Percentiles rank a stretch among this genome's conserved stretches.
phyloP scores from a whole-genome alignment of 37 sponge, comb jelly and placozoan species.

The Theonella swinhoei region DNA sequence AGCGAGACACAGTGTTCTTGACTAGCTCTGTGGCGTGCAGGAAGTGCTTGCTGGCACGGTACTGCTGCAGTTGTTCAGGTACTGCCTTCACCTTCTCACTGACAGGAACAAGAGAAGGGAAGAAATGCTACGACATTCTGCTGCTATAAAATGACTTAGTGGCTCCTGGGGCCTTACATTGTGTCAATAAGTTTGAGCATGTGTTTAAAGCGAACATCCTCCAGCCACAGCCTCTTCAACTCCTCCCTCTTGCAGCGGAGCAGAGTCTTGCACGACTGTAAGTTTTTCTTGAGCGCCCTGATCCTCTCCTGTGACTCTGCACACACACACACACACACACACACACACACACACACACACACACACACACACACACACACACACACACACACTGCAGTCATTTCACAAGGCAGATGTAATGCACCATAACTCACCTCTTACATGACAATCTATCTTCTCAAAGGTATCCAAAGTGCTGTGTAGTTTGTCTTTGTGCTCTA shows the following conservation, averaged over 20 bases:
- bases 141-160: not conserved
- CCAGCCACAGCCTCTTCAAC: slow-evolving; percentile 87
- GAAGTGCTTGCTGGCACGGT: slow-evolving; percentile 68
- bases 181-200: slow-evolving; percentile 77
- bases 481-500: slow-evolving; percentile 74
- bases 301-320: slow-evolving; percentile 65
- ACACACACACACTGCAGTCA: too few relatives aligned
- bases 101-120: not conserved
- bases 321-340: too few relatives aligned
- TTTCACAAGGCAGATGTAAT: too few relatives aligned
- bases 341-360: slow-evolving; percentile 15
- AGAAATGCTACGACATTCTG: not conserved
- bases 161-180: slow-evolving; percentile 93
- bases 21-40: slow-evolving; percentile 80
- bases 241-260: slow-evolving; percentile 89
- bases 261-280: slow-evolving; percentile 68
- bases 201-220: slow-evolving; percentile 86
- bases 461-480: slow-evolving; percentile 70
- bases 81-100: slow-evolving; percentile 74
- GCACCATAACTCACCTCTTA: slow-evolving; percentile 58
- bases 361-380: too few relatives aligned
- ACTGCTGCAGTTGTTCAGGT: slow-evolving; percentile 59
- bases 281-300: slow-evolving; percentile 47
- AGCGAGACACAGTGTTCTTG: slow-evolving; percentile 57
- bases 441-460: slow-evolving; percentile 53